Percentiles rank a stretch among this genome's conserved stretches.
Evolutionary conservation across 2,888 invertebrate species (phyloP).

Genomic region (Agapostemon virescens): DNA sequence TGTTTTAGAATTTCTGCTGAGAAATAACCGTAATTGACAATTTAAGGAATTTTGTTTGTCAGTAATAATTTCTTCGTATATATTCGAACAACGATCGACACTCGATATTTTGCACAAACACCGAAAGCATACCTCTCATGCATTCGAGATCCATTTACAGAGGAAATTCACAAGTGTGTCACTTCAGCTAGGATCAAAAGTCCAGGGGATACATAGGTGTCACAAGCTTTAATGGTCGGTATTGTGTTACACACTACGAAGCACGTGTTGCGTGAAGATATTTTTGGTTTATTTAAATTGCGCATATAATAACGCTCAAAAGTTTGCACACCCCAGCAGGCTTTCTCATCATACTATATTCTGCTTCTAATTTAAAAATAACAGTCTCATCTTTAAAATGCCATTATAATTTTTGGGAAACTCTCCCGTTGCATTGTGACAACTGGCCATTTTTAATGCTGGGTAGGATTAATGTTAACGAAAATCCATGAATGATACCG

Average conservation of each 20-base stretch:
- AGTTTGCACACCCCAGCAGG: not conserved
- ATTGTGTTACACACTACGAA: not conserved
- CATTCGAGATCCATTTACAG: not conserved
- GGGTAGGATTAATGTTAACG: too few relatives aligned
- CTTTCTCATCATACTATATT: too few relatives aligned
- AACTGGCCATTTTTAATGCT: too few relatives aligned
- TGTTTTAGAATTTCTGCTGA: not conserved
- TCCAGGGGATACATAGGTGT: not conserved
- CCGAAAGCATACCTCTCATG: not conserved
- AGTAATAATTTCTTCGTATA: not conserved
- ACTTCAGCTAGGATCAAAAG: not conserved
- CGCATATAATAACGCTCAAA: not conserved
- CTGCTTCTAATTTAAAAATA: too few relatives aligned
- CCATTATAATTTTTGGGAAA: too few relatives aligned
- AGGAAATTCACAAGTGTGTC: conserved; percentile 2
- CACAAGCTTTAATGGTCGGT: not conserved
- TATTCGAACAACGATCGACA: not conserved
- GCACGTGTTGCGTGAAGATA: not conserved
- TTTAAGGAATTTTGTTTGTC: not conserved
- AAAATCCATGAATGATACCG: too few relatives aligned
- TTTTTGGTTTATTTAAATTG: not conserved
- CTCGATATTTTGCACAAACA: not conserved
- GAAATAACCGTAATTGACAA: not conserved
- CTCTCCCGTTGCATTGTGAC: too few relatives aligned
- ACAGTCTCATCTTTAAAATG: too few relatives aligned